phyloP scores from a whole-genome alignment of 2,113 vertebrate species.

The Alouatta palliata region DNA sequence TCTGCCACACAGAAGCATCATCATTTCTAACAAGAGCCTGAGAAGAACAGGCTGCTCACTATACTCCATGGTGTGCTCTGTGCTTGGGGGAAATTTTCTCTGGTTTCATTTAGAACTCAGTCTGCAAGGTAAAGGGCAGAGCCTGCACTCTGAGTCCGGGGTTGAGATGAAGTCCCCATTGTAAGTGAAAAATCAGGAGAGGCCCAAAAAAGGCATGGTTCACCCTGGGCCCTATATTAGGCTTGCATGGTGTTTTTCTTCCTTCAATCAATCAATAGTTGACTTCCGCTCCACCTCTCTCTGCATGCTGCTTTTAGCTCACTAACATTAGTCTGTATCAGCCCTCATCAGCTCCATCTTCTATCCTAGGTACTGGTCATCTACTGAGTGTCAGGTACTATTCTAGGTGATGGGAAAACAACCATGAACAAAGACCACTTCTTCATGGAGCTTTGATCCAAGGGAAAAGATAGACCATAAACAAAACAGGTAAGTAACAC shows the following conservation, averaged over 20 bases:
- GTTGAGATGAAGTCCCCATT: neutral
- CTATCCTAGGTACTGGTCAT: neutral
- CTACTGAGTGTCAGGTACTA: neutral
- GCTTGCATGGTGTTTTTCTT: neutral
- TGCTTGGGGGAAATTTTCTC: neutral
- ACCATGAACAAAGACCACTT: neutral
- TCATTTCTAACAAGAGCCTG: neutral
- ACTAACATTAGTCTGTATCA: neutral
- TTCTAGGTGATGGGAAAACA: neutral
- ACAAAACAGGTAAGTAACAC: neutral
- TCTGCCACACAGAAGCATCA: neutral
- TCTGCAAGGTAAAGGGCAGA: neutral
- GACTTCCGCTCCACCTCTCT: rapidly evolving
- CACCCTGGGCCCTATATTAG: neutral
- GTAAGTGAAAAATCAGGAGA: neutral
- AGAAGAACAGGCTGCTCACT: neutral
- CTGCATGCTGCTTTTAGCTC: neutral
- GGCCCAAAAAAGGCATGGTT: neutral
- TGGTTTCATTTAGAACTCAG: neutral
- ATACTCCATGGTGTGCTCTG: neutral
- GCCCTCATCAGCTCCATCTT: neutral
- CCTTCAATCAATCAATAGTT: neutral
- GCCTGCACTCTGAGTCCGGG: neutral
- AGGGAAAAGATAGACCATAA: neutral
- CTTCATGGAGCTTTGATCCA: neutral